phyloP scores from a whole-genome alignment of 2,113 vertebrate genomes.

The Tricholaema leucomelas region DNA sequence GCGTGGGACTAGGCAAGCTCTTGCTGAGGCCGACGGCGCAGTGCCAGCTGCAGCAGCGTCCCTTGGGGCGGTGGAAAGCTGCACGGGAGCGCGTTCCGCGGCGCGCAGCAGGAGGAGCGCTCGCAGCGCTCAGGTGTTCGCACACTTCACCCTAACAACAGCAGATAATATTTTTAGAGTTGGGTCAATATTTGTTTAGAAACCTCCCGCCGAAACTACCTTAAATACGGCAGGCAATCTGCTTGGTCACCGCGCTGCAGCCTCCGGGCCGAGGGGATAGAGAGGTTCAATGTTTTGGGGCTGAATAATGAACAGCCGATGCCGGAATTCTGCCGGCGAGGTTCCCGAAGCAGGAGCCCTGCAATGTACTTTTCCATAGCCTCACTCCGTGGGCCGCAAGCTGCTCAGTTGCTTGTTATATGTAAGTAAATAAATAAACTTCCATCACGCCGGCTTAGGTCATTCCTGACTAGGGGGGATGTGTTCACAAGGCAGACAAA shows the following conservation, averaged over 20 bases:
- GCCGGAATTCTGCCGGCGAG: conserved; percentile 28
- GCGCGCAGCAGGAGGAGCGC: too few species aligned
- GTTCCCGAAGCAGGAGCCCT: conserved; percentile 18
- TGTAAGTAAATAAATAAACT: conserved; percentile 61
- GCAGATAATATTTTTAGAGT: conserved; percentile 16
- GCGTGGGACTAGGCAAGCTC: too few species aligned
- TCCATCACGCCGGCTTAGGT: conserved; percentile 23
- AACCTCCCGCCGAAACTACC: not conserved
- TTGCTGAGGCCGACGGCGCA: too few species aligned
- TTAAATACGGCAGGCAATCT: conserved; percentile 15
- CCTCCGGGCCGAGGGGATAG: not conserved
- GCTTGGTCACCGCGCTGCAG: conserved; percentile 11
- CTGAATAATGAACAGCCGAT: conserved; percentile 53
- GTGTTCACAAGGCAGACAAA: conserved; percentile 27
- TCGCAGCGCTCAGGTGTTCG: too few species aligned
- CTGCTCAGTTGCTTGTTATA: conserved; percentile 49
- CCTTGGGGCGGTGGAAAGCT: too few species aligned
- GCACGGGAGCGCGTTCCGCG: too few species aligned
- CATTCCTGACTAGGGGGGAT: not conserved
- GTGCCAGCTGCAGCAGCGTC: too few species aligned
- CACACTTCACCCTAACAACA: conserved; percentile 32
- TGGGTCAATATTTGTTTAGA: conserved; percentile 29
- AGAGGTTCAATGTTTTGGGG: conserved; percentile 12
- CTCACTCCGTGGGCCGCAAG: conserved; percentile 63
- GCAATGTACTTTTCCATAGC: conserved; percentile 64